Conservation (phyloP, 2,113 vertebrate species). For the Peucedramus taeniatus region DNA sequence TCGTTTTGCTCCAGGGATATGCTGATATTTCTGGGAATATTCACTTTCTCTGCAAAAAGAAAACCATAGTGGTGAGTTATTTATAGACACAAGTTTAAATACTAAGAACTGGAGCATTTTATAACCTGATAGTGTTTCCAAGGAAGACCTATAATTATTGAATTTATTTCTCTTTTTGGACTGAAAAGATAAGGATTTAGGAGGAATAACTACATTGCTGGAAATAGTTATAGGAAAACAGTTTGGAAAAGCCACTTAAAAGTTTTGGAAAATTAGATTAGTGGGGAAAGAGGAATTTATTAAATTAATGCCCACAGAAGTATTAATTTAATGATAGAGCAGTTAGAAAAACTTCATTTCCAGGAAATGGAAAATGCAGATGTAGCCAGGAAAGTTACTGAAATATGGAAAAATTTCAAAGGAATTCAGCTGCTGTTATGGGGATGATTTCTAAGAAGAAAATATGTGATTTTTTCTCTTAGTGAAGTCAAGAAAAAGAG, state of each 20-base stretch:
- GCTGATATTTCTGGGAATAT: conserved; percentile 63
- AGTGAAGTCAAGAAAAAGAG: not conserved
- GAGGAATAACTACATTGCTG: not conserved
- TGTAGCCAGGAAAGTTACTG: not conserved
- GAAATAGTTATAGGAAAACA: not conserved
- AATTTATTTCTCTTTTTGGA: not conserved
- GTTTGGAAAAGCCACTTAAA: not conserved
- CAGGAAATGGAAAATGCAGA: not conserved
- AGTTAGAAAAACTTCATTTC: not conserved
- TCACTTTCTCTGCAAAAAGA: conserved; percentile 57
- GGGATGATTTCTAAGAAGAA: not conserved
- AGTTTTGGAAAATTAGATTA: not conserved
- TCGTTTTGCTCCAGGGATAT: not conserved
- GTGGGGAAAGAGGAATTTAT: not conserved
- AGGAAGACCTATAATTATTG: not conserved
- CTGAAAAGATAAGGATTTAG: not conserved
- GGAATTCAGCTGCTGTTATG: not conserved
- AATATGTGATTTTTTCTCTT: not conserved
- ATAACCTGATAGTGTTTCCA: not conserved
- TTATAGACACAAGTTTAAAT: not conserved
- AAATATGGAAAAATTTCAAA: not conserved
- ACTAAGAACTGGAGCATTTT: not conserved
- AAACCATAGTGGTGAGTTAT: not conserved
- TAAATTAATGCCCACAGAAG: not conserved
- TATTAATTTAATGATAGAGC: not conserved